Evolutionary conservation across 1,140 invertebrate species (phyloP).

Genomic region (Wiebesia pumilae): DNA sequence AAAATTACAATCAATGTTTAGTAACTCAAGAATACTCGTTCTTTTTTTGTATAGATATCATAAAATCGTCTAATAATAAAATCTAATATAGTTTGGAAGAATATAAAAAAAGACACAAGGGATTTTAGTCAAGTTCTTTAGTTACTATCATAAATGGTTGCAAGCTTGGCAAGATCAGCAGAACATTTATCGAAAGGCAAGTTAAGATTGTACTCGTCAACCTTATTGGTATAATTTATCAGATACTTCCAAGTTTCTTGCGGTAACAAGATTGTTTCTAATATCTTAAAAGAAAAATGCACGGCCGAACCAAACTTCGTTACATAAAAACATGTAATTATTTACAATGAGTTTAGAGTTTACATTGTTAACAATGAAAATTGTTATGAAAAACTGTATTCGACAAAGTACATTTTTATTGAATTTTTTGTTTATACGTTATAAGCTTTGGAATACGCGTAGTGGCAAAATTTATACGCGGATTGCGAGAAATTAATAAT

Average conservation of each 20-base stretch:
- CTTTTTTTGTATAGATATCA: neutral
- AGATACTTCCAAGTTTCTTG: neutral
- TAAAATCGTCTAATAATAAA: neutral
- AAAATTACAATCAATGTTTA: conserved; percentile 11
- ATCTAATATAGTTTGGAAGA: neutral
- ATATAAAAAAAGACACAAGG: neutral
- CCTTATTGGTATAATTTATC: neutral
- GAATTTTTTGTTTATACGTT: too few species aligned
- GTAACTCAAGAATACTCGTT: neutral
- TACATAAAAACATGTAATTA: too few species aligned
- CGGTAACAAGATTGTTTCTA: too few species aligned
- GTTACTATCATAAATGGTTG: neutral
- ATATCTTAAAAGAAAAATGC: too few species aligned
- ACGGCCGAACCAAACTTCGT: too few species aligned
- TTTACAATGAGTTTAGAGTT: too few species aligned
- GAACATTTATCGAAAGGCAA: neutral
- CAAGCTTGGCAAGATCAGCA: conserved; percentile 4
- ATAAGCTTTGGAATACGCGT: too few species aligned
- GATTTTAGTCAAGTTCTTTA: neutral
- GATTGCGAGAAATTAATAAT: neutral
- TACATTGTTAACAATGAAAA: too few species aligned
- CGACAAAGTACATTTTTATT: too few species aligned
- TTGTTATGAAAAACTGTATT: too few species aligned
- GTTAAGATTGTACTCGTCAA: neutral
- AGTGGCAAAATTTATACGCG: too few species aligned